phyloP scores from a whole-genome alignment of 2,888 invertebrate genomes.

The Idaea dimidiata region DNA sequence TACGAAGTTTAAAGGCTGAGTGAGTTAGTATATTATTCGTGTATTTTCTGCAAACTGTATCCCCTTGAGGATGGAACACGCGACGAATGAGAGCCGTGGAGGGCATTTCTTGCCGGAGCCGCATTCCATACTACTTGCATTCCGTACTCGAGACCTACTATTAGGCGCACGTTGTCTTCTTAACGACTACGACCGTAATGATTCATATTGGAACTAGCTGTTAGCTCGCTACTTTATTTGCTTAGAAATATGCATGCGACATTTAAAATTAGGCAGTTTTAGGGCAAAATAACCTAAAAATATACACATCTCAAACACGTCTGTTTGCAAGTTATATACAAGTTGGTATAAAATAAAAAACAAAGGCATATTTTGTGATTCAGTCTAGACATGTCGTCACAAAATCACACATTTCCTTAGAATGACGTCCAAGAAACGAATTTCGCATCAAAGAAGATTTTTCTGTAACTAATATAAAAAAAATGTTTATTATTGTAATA shows the following conservation, averaged over 20 bases:
- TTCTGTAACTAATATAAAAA: neutral
- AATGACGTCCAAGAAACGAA: neutral
- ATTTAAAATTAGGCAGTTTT: neutral
- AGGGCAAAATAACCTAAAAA: neutral
- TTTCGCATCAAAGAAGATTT: neutral
- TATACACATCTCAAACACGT: neutral
- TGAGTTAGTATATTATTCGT: conserved; percentile 1
- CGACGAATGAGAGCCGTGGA: conserved; percentile 26
- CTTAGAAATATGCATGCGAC: neutral
- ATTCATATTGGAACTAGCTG: conserved; percentile 9
- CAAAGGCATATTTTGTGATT: neutral
- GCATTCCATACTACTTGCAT: conserved; percentile 66
- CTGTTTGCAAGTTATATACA: neutral
- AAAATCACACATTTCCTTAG: neutral
- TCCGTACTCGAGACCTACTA: conserved; percentile 48
- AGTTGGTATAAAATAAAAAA: conserved; percentile 7
- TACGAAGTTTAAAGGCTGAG: neutral
- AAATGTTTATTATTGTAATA: neutral
- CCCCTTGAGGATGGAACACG: conserved; percentile 32
- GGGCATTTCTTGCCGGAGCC: conserved; percentile 61
- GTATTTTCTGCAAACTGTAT: conserved; percentile 37
- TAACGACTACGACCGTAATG: conserved; percentile 9
- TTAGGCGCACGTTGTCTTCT: conserved; percentile 32
- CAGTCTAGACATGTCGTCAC: neutral
- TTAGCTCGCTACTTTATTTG: neutral